Evolutionary conservation across 2,888 invertebrate species (phyloP).

Genomic region (Dascillus cervinus): DNA sequence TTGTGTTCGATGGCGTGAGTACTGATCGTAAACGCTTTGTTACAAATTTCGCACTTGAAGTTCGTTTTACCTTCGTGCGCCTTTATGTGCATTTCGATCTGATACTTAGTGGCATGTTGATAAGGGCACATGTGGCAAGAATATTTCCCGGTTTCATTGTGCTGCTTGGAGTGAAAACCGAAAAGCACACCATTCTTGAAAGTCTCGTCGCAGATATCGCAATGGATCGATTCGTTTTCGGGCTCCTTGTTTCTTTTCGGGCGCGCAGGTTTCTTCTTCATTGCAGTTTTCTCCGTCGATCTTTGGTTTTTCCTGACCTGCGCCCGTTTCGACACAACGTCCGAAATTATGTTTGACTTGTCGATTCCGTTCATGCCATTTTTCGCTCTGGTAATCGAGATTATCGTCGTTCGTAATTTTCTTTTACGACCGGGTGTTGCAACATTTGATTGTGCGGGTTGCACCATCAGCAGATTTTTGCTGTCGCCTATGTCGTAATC

Average conservation of each 20-base stretch:
- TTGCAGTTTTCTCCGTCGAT: too few relatives aligned
- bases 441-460: too few relatives aligned
- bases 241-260: too few relatives aligned
- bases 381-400: too few relatives aligned
- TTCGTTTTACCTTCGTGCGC: constrained; percentile 3
- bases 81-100: constrained; percentile 2
- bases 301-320: too few relatives aligned
- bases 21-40: background rate
- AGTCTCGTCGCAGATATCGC: constrained; percentile 13
- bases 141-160: constrained; percentile 2
- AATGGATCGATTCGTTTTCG: constrained; percentile 12
- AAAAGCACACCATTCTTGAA: constrained; percentile 17
- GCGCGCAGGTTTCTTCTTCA: too few relatives aligned
- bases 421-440: too few relatives aligned
- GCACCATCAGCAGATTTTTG: constrained; percentile 7
- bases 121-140: constrained; percentile 9
- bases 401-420: too few relatives aligned
- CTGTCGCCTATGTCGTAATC: constrained; percentile 5
- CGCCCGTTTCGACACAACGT: too few relatives aligned
- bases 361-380: too few relatives aligned
- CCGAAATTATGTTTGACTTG: too few relatives aligned
- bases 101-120: background rate
- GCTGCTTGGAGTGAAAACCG: constrained; percentile 14
- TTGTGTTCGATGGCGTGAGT: background rate
- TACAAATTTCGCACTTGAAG: constrained; percentile 7